Evolutionary conservation across 2,113 vertebrate species (phyloP).

Genomic region (Archocentrus centrarchus): DNA sequence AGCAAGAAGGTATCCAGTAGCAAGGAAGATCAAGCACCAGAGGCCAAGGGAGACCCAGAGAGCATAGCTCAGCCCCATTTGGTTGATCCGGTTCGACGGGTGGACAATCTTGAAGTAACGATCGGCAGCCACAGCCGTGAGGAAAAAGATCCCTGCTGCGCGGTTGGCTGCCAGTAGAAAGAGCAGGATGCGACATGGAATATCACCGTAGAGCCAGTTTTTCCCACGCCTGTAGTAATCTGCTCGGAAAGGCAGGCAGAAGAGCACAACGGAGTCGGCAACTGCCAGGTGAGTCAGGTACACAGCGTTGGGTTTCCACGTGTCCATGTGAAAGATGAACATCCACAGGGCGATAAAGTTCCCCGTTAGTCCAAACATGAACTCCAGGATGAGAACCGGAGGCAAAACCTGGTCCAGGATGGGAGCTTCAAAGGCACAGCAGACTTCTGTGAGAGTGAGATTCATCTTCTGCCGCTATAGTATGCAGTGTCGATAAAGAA

Average conservation of each 20-base stretch:
- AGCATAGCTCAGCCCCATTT: conserved; percentile 73
- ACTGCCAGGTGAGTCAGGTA: conserved; percentile 83
- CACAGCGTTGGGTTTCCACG: conserved; percentile 81
- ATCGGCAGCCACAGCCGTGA: conserved; percentile 82
- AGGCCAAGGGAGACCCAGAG: conserved; percentile 71
- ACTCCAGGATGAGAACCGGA: conserved; percentile 80
- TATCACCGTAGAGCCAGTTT: conserved; percentile 81
- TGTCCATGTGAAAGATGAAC: conserved; percentile 80
- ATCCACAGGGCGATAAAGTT: conserved; percentile 80
- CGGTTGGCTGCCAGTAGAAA: conserved; percentile 81
- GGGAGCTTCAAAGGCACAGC: conserved; percentile 79
- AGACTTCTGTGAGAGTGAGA: conserved; percentile 1
- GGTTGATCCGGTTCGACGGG: conserved; percentile 74
- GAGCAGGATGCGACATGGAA: conserved; percentile 77
- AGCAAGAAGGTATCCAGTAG: conserved; percentile 75
- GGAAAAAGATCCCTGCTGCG: conserved; percentile 81
- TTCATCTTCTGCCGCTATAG: conserved; percentile 58
- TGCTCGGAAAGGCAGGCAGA: conserved; percentile 83
- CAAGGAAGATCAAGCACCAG: conserved; percentile 77
- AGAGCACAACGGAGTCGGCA: conserved; percentile 80
- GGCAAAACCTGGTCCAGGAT: conserved; percentile 74
- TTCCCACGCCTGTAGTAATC: conserved; percentile 82
- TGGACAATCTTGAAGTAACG: conserved; percentile 83
- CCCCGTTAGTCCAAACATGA: conserved; percentile 79
- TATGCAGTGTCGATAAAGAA: conserved; percentile 24